Evolutionary conservation across 1,140 invertebrate species (phyloP).

Genomic region (Orius laevigatus): DNA sequence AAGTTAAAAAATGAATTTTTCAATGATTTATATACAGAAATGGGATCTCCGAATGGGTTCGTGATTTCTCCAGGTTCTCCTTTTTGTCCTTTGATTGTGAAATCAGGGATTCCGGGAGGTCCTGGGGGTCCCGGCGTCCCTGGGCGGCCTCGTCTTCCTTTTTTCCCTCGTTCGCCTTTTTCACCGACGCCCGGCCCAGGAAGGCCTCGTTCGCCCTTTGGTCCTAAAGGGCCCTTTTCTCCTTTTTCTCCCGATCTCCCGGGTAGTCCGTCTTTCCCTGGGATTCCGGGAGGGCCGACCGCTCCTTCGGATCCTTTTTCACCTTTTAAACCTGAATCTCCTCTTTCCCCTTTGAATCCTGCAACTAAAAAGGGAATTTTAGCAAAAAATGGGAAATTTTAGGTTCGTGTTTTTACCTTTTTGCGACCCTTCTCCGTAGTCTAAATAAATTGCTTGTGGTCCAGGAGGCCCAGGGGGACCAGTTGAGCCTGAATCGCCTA

Average conservation of each 20-base stretch:
- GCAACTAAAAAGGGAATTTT: conserved; percentile 3
- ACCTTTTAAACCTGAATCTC: conserved; percentile 2
- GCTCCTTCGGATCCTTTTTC: conserved; percentile 9
- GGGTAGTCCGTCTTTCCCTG: conserved; percentile 47
- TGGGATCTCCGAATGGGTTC: background rate
- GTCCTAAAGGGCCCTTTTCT: conserved; percentile 38
- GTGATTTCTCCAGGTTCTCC: conserved; percentile 39
- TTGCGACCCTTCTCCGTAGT: background rate
- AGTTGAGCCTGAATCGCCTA: too few relatives aligned
- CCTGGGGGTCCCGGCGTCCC: conserved; percentile 53
- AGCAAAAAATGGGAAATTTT: conserved; percentile 3
- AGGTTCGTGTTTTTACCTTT: too few relatives aligned
- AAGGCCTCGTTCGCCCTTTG: conserved; percentile 13
- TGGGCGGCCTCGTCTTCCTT: conserved; percentile 53
- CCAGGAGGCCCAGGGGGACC: too few relatives aligned
- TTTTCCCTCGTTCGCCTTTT: conserved; percentile 7
- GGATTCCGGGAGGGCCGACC: conserved; percentile 36
- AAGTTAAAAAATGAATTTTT: too few relatives aligned
- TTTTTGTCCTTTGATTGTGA: conserved; percentile 46
- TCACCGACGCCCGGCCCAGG: conserved; percentile 3
- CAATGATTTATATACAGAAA: background rate
- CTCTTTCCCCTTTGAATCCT: conserved; percentile 8
- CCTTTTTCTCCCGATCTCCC: conserved; percentile 38
- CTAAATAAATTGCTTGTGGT: too few relatives aligned
- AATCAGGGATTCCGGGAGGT: conserved; percentile 35